Conservation (phyloP, 2,113 vertebrate species). For the Empidonax traillii region DNA sequence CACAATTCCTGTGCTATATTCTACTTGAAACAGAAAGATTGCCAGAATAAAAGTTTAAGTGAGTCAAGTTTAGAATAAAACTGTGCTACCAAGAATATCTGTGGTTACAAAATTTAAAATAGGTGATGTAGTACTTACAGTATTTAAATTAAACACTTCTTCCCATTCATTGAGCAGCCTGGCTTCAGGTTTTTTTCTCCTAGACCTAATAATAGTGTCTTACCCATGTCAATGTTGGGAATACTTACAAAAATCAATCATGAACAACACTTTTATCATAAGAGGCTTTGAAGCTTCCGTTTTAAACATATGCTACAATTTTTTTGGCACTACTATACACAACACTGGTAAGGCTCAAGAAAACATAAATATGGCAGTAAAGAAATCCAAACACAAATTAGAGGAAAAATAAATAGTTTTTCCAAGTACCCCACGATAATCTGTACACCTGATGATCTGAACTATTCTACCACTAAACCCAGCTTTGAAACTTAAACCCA, state of each 20-base stretch:
- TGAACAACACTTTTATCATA: neutral
- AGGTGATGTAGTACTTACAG: neutral
- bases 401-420: neutral
- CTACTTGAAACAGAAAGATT: neutral
- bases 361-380: neutral
- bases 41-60: neutral
- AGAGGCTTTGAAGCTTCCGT: neutral
- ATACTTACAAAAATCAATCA: neutral
- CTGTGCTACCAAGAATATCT: neutral
- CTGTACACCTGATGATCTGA: neutral
- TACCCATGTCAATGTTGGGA: neutral
- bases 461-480: neutral
- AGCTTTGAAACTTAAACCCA: neutral
- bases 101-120: neutral
- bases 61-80: neutral
- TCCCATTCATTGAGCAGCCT: neutral
- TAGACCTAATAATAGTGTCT: neutral
- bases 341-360: neutral
- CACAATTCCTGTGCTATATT: neutral
- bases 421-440: neutral
- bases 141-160: neutral
- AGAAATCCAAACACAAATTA: neutral
- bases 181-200: neutral
- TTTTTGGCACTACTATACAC: neutral
- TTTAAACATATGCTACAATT: neutral